Percentiles rank a stretch among this genome's conserved stretches.
Evolutionary conservation across 2,113 vertebrate genomes (phyloP).

Genomic region (Ardeotis arabs): DNA sequence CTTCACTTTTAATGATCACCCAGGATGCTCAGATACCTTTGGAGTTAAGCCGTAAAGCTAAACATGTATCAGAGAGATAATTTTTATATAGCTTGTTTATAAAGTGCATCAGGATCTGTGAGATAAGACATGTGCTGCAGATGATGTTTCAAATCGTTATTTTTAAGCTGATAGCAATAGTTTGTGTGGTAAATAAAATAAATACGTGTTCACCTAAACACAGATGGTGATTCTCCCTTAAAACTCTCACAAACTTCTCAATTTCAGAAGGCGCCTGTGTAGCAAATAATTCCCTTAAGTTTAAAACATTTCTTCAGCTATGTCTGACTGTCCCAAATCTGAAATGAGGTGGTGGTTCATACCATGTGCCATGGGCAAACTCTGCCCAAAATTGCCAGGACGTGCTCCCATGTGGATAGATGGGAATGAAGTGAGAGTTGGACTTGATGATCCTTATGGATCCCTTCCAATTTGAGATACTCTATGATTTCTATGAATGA

Average conservation of each 20-base stretch:
- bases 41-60: neutral
- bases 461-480: neutral
- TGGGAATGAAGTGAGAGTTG: neutral
- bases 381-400: neutral
- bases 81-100: neutral
- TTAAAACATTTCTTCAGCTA: neutral
- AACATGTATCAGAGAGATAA: neutral
- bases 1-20: neutral
- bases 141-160: neutral
- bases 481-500: neutral
- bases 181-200: conserved; percentile 22
- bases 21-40: neutral
- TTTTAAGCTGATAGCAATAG: conserved; percentile 19
- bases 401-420: neutral
- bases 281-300: neutral
- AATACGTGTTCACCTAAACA: neutral
- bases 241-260: neutral
- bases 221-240: neutral
- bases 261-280: neutral
- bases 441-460: neutral
- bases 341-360: neutral
- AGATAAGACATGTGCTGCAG: neutral
- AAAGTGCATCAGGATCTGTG: neutral
- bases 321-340: neutral
- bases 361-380: neutral